A percentile compares a stretch with the other conserved stretches of the same genome.
Evolutionary conservation across 2,113 vertebrate genomes (phyloP).

Genomic region (Microcebus griseorufus): DNA sequence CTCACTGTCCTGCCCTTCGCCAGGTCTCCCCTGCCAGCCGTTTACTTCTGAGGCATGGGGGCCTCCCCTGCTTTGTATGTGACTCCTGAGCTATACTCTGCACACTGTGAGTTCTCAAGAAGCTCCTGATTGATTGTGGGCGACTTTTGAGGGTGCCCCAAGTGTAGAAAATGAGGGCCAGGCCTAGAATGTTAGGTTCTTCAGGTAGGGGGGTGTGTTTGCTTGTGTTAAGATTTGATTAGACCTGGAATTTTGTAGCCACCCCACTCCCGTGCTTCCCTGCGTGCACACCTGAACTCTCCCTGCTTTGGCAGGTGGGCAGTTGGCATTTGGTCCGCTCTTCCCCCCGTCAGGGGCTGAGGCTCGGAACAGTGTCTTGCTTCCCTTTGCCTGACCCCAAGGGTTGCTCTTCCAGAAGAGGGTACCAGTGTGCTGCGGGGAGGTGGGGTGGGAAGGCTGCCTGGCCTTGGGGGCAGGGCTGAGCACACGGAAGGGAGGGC

Average conservation of each 20-base stretch:
- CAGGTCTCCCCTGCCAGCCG: too few relatives aligned
- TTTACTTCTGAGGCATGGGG: neutral
- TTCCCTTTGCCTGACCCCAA: neutral
- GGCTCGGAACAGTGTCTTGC: neutral
- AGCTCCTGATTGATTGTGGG: neutral
- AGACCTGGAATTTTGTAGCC: neutral
- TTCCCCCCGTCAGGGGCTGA: neutral
- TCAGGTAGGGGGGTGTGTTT: neutral
- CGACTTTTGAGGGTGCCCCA: neutral
- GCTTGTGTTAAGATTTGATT: neutral
- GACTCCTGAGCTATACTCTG: neutral
- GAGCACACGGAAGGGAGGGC: neutral
- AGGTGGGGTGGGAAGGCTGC: neutral
- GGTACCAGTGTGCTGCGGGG: neutral
- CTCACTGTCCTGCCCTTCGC: rapidly evolving
- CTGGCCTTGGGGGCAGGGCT: neutral
- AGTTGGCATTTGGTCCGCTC: neutral
- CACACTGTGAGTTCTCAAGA: neutral
- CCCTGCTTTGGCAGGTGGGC: neutral
- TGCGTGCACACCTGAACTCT: neutral
- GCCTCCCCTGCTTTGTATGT: neutral
- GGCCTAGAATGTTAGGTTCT: neutral
- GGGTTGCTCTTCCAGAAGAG: neutral
- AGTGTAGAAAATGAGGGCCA: neutral
- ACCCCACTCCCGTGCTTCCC: neutral